Base-by-base conservation (phyloP, 2,888 invertebrate genomes). In the Cephus runcator region DNA sequence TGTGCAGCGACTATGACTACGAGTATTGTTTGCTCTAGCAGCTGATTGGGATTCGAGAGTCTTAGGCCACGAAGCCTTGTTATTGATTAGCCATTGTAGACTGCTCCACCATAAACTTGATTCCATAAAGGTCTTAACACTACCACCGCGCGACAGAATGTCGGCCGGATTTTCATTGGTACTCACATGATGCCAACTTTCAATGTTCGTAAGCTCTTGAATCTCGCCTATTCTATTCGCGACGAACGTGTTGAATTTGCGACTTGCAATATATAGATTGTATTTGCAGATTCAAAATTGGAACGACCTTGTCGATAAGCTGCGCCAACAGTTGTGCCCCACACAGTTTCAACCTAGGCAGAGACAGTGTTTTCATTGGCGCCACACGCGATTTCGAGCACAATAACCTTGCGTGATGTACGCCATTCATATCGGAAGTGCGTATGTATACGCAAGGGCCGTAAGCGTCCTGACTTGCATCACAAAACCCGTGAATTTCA, bases 211-310 rank as follows among this genome's bases (percentile, higher is more conserved):
- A 12, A 76, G 36, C 30, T 75, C 56, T 69, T 80, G 80, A 30
- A 80, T 80, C 33, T 78, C 80, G 0, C 75, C 78, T n/a, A 80
- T n/a, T 33, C 78, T 30, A 75, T 78, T 78, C 1, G 76, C 76
- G 23, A 80, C 76, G 40, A 80, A 78, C 0, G 80, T 69, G 11
- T 76, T 76, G 34, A 75, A 77, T 23, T 68, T 73, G 30, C 75
- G 77, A 36, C 76, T 76, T 4, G 75, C n/a, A 78, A 4, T 69
- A 73, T 6, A 71, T 71, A 31, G 6, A 23, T 6, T 75, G 1
- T n/a, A 76, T 73, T 31, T 78, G 15, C 3, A 76, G 12, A 15
- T 78, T 75, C 35, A 76, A 40, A 30, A 56, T 73, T 23, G 68
- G 15, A 12, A 69, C n/a, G 1, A 74, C 36, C n/a, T 76, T 76